A percentile compares a stretch with the other conserved stretches of the same genome.
Evolutionary conservation across 2,888 invertebrate species (phyloP).

Genomic region (Cataglyphis rosenhaueri): DNA sequence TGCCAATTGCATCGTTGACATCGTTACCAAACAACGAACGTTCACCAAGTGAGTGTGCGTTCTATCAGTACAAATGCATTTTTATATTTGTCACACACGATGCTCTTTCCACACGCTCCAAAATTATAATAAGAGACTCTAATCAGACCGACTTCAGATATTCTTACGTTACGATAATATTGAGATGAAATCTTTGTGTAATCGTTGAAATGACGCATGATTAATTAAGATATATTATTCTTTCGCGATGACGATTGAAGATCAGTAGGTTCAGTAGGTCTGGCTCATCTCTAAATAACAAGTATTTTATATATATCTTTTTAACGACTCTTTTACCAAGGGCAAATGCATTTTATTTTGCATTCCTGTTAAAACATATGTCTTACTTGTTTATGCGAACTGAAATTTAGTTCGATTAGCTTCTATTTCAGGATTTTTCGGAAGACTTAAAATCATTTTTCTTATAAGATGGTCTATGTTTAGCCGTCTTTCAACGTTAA

Average conservation of each 20-base stretch:
- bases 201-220: conserved; percentile 46
- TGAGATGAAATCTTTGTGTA: conserved; percentile 63
- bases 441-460: conserved; percentile 56
- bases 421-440: conserved; percentile 6
- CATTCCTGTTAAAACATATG: background rate
- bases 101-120: conserved; percentile 47
- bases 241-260: background rate
- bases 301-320: conserved; percentile 57
- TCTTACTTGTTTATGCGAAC: background rate
- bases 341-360: conserved; percentile 25
- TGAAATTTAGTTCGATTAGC: conserved; percentile 15
- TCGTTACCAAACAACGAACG: conserved; percentile 36
- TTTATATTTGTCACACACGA: background rate
- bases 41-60: conserved; percentile 32
- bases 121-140: conserved; percentile 81
- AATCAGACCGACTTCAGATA: conserved; percentile 79
- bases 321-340: conserved; percentile 46
- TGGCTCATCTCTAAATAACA: conserved; percentile 73
- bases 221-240: background rate
- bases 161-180: conserved; percentile 72
- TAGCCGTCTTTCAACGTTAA: background rate
- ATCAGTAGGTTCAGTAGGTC: conserved; percentile 65
- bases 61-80: conserved; percentile 23
- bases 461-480: background rate
- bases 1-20: conserved; percentile 67